These are phyloP conservation scores for Romanogobio albipinnatus DNA, from an alignment of 2,113 vertebrate species.

Conservation along the genomic window DNA sequence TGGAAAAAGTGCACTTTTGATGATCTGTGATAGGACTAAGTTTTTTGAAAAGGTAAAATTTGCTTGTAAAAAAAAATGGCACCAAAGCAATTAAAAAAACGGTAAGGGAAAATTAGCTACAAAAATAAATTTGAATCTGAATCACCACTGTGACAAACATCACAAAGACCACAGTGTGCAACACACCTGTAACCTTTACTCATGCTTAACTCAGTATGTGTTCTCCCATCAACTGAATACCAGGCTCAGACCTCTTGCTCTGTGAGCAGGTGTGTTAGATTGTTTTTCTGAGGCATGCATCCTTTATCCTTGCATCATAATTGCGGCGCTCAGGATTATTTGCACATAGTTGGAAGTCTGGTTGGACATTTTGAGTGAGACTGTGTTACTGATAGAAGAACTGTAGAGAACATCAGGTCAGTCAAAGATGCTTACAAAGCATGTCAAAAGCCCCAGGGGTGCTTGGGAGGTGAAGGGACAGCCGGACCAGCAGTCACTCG, in stretches of 20 bases:
- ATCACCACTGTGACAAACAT: neutral
- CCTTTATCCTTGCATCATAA: slow-evolving; percentile 25
- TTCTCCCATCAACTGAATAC: neutral
- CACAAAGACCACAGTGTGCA: neutral
- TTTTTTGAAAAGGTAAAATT: no score
- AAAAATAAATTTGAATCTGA: neutral
- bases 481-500: neutral
- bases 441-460: slow-evolving; percentile 19
- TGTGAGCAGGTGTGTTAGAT: slow-evolving; percentile 24
- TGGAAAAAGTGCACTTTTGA: no score
- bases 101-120: neutral
- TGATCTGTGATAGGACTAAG: no score
- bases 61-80: no score
- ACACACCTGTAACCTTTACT: slow-evolving; percentile 16
- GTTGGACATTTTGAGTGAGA: neutral
- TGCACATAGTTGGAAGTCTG: neutral
- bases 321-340: neutral
- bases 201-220: slow-evolving; percentile 21
- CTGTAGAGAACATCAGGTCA: slow-evolving; percentile 23
- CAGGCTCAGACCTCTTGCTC: slow-evolving; percentile 15
- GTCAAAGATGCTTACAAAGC: slow-evolving; percentile 12
- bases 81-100: no score
- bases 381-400: neutral
- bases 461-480: slow-evolving; percentile 33
- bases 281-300: neutral